Base-by-base conservation (phyloP, 2,113 vertebrate species). In the Coptodon rendalli region DNA sequence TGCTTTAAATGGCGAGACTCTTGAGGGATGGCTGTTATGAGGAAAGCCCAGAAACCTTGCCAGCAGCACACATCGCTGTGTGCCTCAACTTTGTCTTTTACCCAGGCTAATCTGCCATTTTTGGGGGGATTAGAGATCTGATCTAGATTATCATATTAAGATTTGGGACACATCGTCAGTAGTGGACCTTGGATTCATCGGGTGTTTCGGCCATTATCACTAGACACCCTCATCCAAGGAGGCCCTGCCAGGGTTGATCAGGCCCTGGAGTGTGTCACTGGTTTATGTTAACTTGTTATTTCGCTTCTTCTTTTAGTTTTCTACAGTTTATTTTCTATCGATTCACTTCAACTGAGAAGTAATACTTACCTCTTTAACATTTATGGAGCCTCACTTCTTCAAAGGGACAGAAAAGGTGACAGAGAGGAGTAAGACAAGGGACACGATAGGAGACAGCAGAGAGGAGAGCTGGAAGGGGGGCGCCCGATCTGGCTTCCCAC, bases 21-120 rank as follows among this genome's bases (percentile, higher is more conserved):
- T 16, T 59, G 13, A 0, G 24, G 53, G 2, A 54, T 0, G 10
- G 56, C 4, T 16, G 24, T 1, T 59, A 59, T 59, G 56, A 29
- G 56, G 24, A 29, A 59, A 59, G 56, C 7, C 4, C 3, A 16
- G 56, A 59, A 59, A 16, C 56, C 0, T 59, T 13, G 0, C 54
- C 54, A 27, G 24, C 12, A 56, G 53, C 53, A 56, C 2, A 57
- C 54, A 57, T 56, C 13, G 0, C 5, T 50, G 48, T 0, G 48
- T 9, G 16, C 16, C 48, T 50, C 17, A 52, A 8, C 48, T 5
- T 1, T 57, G 54, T 14, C 54, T 14, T 57, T 27, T 14, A 27
- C 54, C 4, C 54, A 2, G 1, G 17, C 17, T 17, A 52, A 5
- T 2, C 48, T 0, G 0, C 17, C 48, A 9, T 52, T 52, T 52